These are phyloP conservation scores for Planococcus citri DNA, from an alignment of 1,140 invertebrate genomes.

Conservation along the genomic window DNA sequence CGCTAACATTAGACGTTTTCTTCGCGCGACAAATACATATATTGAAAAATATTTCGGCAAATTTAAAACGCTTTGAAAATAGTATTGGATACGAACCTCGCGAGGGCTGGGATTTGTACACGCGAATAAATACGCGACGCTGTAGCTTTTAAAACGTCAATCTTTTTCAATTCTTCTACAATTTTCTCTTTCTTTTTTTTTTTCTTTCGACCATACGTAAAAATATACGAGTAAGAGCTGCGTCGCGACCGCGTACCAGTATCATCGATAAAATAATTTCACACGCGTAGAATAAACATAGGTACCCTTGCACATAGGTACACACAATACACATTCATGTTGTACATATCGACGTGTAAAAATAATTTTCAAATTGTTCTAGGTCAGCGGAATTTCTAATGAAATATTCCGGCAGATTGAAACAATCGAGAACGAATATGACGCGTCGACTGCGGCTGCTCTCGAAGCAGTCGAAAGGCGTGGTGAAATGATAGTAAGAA, in stretches of 20 bases:
- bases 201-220: not conserved
- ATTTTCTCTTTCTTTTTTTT: not conserved
- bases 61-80: not conserved
- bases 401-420: constrained; percentile 94
- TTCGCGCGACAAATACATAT: too few relatives aligned
- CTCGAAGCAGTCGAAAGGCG: constrained; percentile 81
- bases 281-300: not conserved
- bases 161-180: not conserved
- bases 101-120: not conserved
- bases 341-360: not conserved
- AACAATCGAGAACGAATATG: constrained; percentile 87
- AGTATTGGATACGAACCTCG: not conserved
- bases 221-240: too few relatives aligned
- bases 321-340: too few relatives aligned
- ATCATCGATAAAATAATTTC: not conserved
- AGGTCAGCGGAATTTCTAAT: constrained; percentile 85
- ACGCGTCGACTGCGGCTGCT: constrained; percentile 76
- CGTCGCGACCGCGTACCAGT: too few relatives aligned
- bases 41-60: not conserved
- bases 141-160: not conserved
- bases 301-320: too few relatives aligned
- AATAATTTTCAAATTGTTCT: not conserved
- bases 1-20: too few relatives aligned
- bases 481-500: constrained; percentile 86
- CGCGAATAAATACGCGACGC: not conserved